phyloP scores from a whole-genome alignment of 2,888 invertebrate species.

The Nemotelus pantherinus region DNA sequence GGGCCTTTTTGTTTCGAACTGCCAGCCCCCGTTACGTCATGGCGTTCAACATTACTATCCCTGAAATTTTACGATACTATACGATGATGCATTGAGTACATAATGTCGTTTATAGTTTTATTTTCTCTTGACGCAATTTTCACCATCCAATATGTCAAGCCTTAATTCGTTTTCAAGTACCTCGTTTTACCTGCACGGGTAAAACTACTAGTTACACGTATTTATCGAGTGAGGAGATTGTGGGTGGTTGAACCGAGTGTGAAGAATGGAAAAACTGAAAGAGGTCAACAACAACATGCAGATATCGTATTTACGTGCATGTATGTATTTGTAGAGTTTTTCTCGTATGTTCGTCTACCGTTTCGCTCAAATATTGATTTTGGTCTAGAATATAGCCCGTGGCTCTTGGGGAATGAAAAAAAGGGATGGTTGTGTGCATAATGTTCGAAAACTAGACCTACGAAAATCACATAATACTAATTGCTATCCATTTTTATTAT shows the following conservation, averaged over 20 bases:
- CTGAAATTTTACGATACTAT: too few species aligned
- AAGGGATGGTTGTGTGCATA: neutral
- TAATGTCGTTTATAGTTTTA: neutral
- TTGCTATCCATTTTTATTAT: slow-evolving; percentile 36
- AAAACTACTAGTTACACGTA: too few species aligned
- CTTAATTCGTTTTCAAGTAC: slow-evolving; percentile 29
- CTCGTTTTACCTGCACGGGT: slow-evolving; percentile 12
- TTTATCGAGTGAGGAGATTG: too few species aligned
- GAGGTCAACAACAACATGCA: slow-evolving; percentile 29
- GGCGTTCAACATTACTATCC: too few species aligned
- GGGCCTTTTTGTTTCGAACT: neutral
- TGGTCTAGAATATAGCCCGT: neutral
- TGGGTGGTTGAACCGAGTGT: neutral
- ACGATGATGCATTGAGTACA: too few species aligned
- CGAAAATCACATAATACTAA: slow-evolving; percentile 37
- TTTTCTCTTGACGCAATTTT: slow-evolving; percentile 33
- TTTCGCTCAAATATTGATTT: slow-evolving; percentile 10
- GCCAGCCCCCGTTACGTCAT: too few species aligned
- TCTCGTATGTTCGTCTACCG: neutral
- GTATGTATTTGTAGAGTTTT: neutral
- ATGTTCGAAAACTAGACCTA: slow-evolving; percentile 6
- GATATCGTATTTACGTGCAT: neutral
- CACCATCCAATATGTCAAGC: slow-evolving; percentile 27
- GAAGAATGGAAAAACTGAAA: slow-evolving; percentile 15
- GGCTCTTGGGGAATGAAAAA: neutral